A percentile compares a stretch with the other conserved stretches of the same genome.
Evolutionary conservation across 2,797 vertebrate genomes (phyloP).

Genomic region (Mormyrus hasselquistii): DNA sequence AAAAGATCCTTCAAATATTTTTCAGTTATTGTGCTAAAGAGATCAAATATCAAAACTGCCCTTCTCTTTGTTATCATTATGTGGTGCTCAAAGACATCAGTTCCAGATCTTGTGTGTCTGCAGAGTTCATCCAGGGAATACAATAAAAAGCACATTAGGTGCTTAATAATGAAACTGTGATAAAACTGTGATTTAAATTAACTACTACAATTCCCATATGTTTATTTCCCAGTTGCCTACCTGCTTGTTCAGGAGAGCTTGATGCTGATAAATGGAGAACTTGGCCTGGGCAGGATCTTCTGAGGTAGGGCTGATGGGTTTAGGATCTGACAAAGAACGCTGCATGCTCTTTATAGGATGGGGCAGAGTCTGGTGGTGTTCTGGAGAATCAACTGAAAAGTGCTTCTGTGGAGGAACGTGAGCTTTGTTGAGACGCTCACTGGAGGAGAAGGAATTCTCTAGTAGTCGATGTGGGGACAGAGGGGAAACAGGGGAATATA

Average conservation of each 20-base stretch:
- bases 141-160: background rate
- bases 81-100: background rate
- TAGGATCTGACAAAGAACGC: conserved; percentile 94
- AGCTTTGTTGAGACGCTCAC: conserved; percentile 90
- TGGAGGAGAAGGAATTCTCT: conserved; percentile 83
- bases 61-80: background rate
- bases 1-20: background rate
- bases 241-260: conserved; percentile 85
- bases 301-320: conserved; percentile 90
- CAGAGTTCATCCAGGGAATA: background rate
- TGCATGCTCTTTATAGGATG: conserved; percentile 95
- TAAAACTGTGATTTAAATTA: background rate
- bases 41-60: background rate
- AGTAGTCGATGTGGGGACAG: conserved; percentile 88
- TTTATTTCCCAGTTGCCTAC: conserved; percentile 55
- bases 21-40: background rate
- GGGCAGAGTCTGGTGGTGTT: conserved; percentile 84
- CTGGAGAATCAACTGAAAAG: conserved; percentile 76
- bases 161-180: background rate
- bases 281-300: conserved; percentile 89
- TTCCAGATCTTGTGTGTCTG: background rate
- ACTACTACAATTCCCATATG: background rate
- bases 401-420: conserved; percentile 95
- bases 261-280: conserved; percentile 89
- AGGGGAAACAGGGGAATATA: conserved; percentile 94